Evolutionary conservation across 2,113 vertebrate genomes (phyloP).

Genomic region (Cynoglossus semilaevis): DNA sequence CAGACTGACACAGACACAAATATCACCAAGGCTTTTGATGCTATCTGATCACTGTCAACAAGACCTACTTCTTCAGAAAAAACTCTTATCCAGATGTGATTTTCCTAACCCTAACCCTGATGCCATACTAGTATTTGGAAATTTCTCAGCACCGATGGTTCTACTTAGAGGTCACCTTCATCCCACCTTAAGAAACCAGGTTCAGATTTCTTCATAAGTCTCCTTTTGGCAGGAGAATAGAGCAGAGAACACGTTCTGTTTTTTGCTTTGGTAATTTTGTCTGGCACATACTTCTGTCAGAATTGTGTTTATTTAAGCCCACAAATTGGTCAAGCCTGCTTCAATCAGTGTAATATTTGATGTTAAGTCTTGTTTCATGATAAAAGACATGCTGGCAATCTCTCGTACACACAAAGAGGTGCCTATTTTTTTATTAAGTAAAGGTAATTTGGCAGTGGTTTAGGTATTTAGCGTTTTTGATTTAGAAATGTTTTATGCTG

Average conservation of each 20-base stretch:
- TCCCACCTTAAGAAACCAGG: conserved; percentile 29
- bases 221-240: conserved; percentile 33
- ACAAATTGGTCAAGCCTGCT: conserved; percentile 26
- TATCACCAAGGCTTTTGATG: conserved; percentile 33
- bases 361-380: conserved; percentile 38
- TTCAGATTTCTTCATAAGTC: conserved; percentile 20
- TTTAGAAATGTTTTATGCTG: no score
- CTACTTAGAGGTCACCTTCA: conserved; percentile 44
- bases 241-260: conserved; percentile 17
- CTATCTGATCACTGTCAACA: conserved; percentile 40
- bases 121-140: conserved; percentile 30
- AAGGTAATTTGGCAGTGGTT: conserved; percentile 20
- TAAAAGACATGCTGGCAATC: conserved; percentile 39
- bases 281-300: conserved; percentile 42
- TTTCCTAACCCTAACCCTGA: not conserved
- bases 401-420: conserved; percentile 40
- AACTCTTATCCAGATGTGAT: no score
- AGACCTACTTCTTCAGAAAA: conserved; percentile 19
- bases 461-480: no score
- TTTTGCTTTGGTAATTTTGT: conserved; percentile 53
- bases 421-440: conserved; percentile 53
- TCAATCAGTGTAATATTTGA: conserved; percentile 26
- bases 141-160: conserved; percentile 21
- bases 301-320: conserved; percentile 44
- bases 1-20: conserved; percentile 43